Base-by-base conservation (phyloP, 2,113 vertebrate genomes). In the Odocoileus virginianus region DNA sequence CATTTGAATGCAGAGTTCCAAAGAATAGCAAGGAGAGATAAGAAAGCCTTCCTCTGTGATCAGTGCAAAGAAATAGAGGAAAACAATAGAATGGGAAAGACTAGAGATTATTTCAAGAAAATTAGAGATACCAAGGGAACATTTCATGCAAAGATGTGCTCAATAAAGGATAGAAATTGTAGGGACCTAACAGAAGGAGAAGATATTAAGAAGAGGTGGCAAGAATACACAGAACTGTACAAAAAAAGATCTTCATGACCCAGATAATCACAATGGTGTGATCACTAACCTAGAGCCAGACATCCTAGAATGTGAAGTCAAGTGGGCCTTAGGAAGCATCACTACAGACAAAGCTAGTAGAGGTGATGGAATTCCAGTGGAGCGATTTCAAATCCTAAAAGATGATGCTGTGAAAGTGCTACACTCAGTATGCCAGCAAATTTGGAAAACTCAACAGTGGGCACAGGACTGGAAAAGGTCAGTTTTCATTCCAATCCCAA, bases 351-450 rank as follows among this genome's bases (percentile, higher is more conserved):
- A 64, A 64, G 30, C 30, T 64, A 33, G 60, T 17, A 30, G 60
- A 33, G 6, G 6, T 17, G 7, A 64, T 64, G 6, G 60, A 64
- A 64, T 33, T 33, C 60, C 14, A 8, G 15, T 8, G 0, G 60
- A 64, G 30, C 30, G 8, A 4, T 64, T 64, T 64, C 14, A 64
- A 64, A 33, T 33, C 14, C 60, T 64, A 1, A 16, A 17, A 64
- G 60, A 33, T 33, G 13, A 64, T 64, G 30, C 60, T 64, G 6
- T 64, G 30, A 64, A 64, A 64, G 60, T 64, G 30, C 30, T 64
- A 0, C 14, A 64, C 14, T 64, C 30, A 17, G 0, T 64, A 64
- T 64, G 30, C 30, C 60, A 64, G 30, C 0, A 64, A 33, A 64
- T 33, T 8, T 64, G 61, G 30, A n/a, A 64, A 64, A n/a, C 61